Evolutionary conservation across 2,797 vertebrate genomes (phyloP).

Genomic region (Helicolenus hilgendorfi): DNA sequence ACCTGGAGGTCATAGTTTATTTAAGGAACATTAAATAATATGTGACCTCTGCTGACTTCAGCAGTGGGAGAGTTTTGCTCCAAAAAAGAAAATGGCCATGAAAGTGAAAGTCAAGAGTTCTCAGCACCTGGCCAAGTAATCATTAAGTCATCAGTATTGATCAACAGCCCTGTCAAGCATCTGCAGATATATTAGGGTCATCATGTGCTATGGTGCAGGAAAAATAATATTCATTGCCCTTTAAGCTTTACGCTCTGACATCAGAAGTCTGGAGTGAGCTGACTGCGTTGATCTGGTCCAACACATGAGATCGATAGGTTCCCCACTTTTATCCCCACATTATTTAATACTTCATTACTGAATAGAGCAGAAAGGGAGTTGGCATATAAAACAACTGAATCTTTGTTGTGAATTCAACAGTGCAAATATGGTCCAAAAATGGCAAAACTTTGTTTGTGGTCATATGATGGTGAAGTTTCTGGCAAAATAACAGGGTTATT

Average conservation of each 20-base stretch:
- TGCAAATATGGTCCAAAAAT: not conserved
- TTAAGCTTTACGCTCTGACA: conserved; percentile 25
- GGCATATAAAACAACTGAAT: not conserved
- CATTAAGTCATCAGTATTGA: conserved; percentile 44
- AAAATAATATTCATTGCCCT: conserved; percentile 20
- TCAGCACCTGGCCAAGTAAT: conserved; percentile 21
- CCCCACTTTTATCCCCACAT: not conserved
- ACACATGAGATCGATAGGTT: not conserved
- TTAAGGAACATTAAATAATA: conserved; percentile 8
- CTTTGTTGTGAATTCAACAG: not conserved
- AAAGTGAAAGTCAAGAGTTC: conserved; percentile 7
- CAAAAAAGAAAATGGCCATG: conserved; percentile 5
- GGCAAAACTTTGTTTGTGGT: not conserved
- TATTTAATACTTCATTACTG: not conserved
- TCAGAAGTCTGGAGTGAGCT: not conserved
- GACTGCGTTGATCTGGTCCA: not conserved
- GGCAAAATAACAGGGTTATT: not conserved
- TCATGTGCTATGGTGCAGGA: conserved; percentile 14
- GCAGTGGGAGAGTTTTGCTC: not conserved
- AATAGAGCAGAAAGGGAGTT: not conserved
- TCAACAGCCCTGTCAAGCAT: conserved; percentile 19
- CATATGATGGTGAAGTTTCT: not conserved
- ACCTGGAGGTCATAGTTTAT: conserved; percentile 1
- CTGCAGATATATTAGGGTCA: conserved; percentile 35
- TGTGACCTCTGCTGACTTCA: conserved; percentile 11